Conservation (phyloP, 2,888 invertebrate genomes). For the Idaea dimidiata region DNA sequence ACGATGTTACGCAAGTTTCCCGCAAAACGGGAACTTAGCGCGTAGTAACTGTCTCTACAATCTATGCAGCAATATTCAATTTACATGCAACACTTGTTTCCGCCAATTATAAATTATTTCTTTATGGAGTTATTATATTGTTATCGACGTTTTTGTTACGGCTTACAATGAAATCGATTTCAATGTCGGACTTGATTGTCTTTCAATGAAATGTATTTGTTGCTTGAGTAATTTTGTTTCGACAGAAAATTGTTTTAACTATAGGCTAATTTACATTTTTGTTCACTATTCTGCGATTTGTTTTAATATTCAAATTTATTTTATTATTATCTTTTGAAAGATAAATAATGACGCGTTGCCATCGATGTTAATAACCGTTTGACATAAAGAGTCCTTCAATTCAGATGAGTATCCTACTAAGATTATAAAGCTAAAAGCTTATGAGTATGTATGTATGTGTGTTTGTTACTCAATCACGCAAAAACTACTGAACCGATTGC, state of each 20-base stretch:
- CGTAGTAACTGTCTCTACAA: slow-evolving; percentile 47
- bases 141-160: slow-evolving; percentile 23
- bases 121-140: slow-evolving; percentile 30
- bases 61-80: slow-evolving; percentile 35
- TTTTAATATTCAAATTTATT: neutral
- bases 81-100: slow-evolving; percentile 48
- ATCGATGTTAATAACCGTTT: neutral
- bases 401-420: neutral
- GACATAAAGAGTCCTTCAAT: neutral
- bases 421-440: too few relatives aligned
- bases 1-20: slow-evolving; percentile 48
- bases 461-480: too few relatives aligned
- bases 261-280: neutral
- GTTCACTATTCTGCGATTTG: neutral
- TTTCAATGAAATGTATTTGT: neutral
- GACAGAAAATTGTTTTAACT: neutral
- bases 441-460: too few relatives aligned
- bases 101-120: slow-evolving; percentile 39
- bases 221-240: neutral
- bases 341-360: neutral
- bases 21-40: slow-evolving; percentile 53
- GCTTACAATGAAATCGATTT: slow-evolving; percentile 29
- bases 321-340: neutral
- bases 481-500: too few relatives aligned
- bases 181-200: slow-evolving; percentile 24